These are phyloP conservation scores for Apodemia zela DNA, from an alignment of 2,888 invertebrate species.

Conservation along the genomic window DNA sequence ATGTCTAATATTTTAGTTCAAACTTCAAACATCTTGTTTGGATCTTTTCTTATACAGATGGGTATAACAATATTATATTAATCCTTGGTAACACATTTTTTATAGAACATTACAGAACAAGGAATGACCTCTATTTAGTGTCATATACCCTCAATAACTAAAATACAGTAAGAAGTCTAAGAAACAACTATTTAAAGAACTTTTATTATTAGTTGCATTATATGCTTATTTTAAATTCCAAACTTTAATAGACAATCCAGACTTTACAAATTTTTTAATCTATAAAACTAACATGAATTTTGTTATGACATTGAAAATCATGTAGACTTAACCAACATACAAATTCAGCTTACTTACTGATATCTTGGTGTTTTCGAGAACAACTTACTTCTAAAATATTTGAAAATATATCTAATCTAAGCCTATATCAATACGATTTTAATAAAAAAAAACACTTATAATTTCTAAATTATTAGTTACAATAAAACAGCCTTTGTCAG, in stretches of 20 bases:
- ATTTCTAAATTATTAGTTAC: conserved; percentile 26
- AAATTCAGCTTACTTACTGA: conserved; percentile 26
- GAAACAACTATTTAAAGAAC: conserved; percentile 19
- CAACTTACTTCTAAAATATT: conserved; percentile 26
- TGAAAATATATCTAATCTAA: conserved; percentile 24
- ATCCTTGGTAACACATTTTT: too few species aligned
- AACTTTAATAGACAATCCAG: conserved; percentile 10
- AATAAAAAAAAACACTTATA: conserved; percentile 16
- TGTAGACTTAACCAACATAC: conserved; percentile 17
- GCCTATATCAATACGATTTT: conserved; percentile 22
- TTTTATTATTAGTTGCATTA: conserved; percentile 17
- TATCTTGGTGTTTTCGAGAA: conserved; percentile 31
- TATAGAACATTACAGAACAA: too few species aligned
- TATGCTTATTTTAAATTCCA: conserved; percentile 20
- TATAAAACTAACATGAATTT: conserved; percentile 5
- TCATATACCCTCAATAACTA: conserved; percentile 1
- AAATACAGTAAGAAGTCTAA: conserved; percentile 10
- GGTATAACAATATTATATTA: too few species aligned
- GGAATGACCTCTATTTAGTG: background rate
- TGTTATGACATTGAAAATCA: background rate
- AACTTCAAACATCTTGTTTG: too few species aligned
- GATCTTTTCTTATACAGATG: too few species aligned
- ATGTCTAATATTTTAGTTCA: too few species aligned
- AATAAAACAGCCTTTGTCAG: conserved; percentile 60
- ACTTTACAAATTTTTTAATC: background rate